phyloP scores from a whole-genome alignment of 1,140 invertebrate species.

The Limonius californicus region DNA sequence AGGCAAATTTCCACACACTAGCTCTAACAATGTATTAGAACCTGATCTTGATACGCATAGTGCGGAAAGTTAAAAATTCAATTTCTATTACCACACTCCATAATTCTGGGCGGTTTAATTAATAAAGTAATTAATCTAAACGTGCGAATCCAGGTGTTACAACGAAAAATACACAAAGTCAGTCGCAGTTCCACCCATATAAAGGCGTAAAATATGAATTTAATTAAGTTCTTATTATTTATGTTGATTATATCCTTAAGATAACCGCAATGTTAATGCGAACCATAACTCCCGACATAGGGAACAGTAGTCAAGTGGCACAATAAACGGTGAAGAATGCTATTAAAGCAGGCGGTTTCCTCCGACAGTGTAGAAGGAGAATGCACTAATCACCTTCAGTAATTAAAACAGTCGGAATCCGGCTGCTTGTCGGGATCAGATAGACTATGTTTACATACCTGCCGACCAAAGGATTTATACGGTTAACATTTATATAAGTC shows the following conservation, averaged over 20 bases:
- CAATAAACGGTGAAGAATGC: conserved; percentile 21
- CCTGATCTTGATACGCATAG: no score
- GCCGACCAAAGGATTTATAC: conserved; percentile 22
- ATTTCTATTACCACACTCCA: no score
- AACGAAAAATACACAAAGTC: neutral
- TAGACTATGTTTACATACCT: conserved; percentile 14
- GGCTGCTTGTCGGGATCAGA: conserved; percentile 11
- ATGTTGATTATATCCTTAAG: conserved; percentile 23
- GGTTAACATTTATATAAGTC: conserved; percentile 27
- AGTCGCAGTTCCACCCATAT: conserved; percentile 12
- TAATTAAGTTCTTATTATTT: conserved; percentile 28
- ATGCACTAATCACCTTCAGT: conserved; percentile 29
- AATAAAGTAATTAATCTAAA: no score
- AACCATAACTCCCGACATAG: conserved; percentile 14
- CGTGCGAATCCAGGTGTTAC: neutral
- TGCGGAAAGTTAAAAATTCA: no score
- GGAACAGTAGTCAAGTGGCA: conserved; percentile 20
- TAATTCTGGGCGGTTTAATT: no score
- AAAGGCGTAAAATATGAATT: conserved; percentile 20
- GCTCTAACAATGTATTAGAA: no score
- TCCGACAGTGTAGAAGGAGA: conserved; percentile 15
- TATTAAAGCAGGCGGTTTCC: conserved; percentile 10
- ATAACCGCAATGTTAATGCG: conserved; percentile 17
- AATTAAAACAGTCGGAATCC: conserved; percentile 30
- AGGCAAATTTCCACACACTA: no score